Evolutionary conservation across 2,888 invertebrate genomes (phyloP).

Genomic region (Dichetophora obliterata): DNA sequence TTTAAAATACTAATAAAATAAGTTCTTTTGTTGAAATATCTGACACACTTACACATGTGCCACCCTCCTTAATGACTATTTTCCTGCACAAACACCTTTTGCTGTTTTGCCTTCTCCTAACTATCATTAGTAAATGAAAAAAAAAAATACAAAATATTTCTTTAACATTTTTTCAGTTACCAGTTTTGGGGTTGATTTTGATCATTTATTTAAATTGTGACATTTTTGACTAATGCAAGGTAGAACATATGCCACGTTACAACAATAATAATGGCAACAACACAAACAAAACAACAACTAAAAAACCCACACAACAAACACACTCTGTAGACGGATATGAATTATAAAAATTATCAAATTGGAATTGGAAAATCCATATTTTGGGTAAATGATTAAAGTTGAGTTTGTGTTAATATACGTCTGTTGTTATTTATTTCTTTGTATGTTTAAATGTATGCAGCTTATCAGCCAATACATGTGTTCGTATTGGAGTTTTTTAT

Average conservation of each 20-base stretch:
- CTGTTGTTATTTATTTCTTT: background rate
- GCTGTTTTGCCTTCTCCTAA: slow-evolving; percentile 15
- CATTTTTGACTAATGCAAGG: slow-evolving; percentile 38
- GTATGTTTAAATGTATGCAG: slow-evolving; percentile 1
- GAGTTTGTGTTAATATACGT: background rate
- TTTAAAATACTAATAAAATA: slow-evolving; percentile 9
- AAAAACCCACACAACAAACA: slow-evolving; percentile 51
- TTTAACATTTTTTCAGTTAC: background rate
- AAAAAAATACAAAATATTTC: background rate
- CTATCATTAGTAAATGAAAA: slow-evolving; percentile 24
- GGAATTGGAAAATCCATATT: slow-evolving; percentile 55
- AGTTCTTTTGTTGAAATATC: background rate
- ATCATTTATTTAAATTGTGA: slow-evolving; percentile 63
- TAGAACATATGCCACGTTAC: slow-evolving; percentile 26
- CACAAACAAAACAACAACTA: background rate
- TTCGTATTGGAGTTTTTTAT: slow-evolving; percentile 10
- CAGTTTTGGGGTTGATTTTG: slow-evolving; percentile 26
- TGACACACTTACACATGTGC: background rate
- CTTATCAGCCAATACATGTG: background rate
- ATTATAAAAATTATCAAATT: slow-evolving; percentile 45
- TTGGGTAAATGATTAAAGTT: slow-evolving; percentile 58
- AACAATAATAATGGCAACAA: background rate
- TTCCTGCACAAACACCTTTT: slow-evolving; percentile 31
- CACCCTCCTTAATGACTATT: slow-evolving; percentile 18
- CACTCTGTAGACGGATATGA: slow-evolving; percentile 47